Base-by-base conservation (phyloP, 2,888 invertebrate genomes). In the Netelia virgata region DNA sequence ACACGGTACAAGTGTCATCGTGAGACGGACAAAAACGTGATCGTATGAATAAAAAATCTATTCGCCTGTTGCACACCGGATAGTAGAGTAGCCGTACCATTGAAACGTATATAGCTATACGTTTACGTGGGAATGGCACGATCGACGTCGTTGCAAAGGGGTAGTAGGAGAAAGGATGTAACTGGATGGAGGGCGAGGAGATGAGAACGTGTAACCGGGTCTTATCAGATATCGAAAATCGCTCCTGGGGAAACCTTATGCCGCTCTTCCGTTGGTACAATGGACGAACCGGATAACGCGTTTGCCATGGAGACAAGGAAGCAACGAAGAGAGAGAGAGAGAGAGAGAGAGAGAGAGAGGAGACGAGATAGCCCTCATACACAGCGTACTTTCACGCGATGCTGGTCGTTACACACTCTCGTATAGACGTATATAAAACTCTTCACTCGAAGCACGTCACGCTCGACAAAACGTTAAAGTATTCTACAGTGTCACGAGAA, bases 181-280 rank as follows among this genome's bases (percentile, higher is more conserved):
- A 81, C 63, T 55, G 74, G 41, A 64, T 41, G 47, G 16, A n/a
- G 47, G 47, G 59, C 36, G 61, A 18, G 66, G 47, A 55, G 50
- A 82, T 74, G 43, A 57, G 79, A 57, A 66, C n/a, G 16, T 43
- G 63, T 41, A 55, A 23, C 6, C 55, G 20, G 20, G 43, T 20
- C 73, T 82, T 84, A 84, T 84, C 84, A 84, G 82, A 82, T 84
- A 84, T 84, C 69, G 84, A 84, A 78, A 84, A 84, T 82, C 77
- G 77, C 57, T 84, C 63, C 18, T 41, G 11, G 64, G 64, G 53
- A 70, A 57, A 70, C 47, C 59, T 72, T 59, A 59, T 20, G 16
- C 53, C 28, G 36, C 23, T 61, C 50, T 75, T 82, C 63, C 70
- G 59, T 20, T 53, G 28, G 61, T 14, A 74, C 18, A 74, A 64